A percentile compares a stretch with the other conserved stretches of the same genome.
Conservation (phyloP, 2,113 vertebrate species). For the Rhea americana region DNA sequence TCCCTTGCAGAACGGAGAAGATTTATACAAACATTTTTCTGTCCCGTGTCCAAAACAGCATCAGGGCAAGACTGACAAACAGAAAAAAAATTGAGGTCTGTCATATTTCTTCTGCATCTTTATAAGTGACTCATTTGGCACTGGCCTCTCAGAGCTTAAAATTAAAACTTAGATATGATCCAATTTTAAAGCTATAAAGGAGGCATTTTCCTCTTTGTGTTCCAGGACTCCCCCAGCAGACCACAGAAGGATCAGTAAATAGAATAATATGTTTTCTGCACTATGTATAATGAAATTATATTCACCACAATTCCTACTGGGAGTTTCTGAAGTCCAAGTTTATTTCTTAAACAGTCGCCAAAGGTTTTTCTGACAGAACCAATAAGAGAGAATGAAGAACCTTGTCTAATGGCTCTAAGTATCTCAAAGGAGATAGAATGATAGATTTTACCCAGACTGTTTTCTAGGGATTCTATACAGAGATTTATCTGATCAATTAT, state of each 20-base stretch:
- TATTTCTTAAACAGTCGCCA: slow-evolving; percentile 16
- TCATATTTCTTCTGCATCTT: neutral
- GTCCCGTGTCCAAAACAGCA: neutral
- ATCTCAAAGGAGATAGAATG: slow-evolving; percentile 7
- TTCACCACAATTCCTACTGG: slow-evolving; percentile 23
- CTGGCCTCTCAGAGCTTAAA: neutral
- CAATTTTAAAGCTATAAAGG: neutral
- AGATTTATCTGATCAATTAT: neutral
- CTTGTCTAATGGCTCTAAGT: slow-evolving; percentile 11
- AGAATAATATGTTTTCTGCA: slow-evolving; percentile 15
- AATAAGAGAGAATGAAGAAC: slow-evolving; percentile 24
- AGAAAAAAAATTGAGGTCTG: neutral
- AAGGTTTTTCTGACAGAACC: slow-evolving; percentile 38
- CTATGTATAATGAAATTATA: slow-evolving; percentile 20
- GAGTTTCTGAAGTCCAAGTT: slow-evolving; percentile 31
- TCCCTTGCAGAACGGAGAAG: neutral
- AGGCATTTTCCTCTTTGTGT: slow-evolving; percentile 2
- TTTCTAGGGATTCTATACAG: neutral
- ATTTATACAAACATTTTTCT: neutral
- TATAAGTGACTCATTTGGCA: neutral
- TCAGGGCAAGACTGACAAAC: neutral
- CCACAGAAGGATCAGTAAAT: slow-evolving; percentile 13
- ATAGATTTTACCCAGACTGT: neutral
- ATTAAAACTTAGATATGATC: slow-evolving; percentile 24
- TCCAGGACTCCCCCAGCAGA: neutral